These are phyloP conservation scores for Abrostola tripartita DNA, from an alignment of 2,888 invertebrate genomes.

Conservation along the genomic window DNA sequence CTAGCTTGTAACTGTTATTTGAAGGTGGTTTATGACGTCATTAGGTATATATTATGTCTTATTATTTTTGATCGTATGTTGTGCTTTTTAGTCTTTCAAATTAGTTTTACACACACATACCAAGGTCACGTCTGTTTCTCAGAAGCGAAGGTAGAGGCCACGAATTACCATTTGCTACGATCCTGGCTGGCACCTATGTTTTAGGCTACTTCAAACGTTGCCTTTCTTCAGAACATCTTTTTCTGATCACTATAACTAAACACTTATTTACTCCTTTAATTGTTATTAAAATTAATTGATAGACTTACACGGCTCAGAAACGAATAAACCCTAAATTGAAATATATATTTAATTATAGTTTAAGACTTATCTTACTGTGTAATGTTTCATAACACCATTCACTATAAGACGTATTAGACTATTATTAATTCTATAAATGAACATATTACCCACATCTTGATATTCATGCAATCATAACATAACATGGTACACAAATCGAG, in stretches of 20 bases:
- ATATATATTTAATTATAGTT: no score
- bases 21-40: not conserved
- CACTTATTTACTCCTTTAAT: no score
- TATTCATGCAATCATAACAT: constrained; percentile 65
- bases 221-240: no score
- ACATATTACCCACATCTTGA: constrained; percentile 69
- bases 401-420: constrained; percentile 60
- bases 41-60: not conserved
- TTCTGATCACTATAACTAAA: no score
- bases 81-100: not conserved
- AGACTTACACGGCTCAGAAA: no score
- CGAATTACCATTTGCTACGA: no score
- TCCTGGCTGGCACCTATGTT: no score
- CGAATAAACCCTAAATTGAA: not conserved
- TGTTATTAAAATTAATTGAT: no score
- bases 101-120: no score
- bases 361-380: not conserved
- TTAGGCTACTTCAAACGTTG: no score
- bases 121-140: no score
- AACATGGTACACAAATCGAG: constrained; percentile 54
- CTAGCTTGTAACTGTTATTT: constrained; percentile 19
- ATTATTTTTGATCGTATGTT: not conserved
- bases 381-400: constrained; percentile 56
- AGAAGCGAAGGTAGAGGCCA: no score
- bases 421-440: constrained; percentile 76